These are phyloP conservation scores for Gobionotothen gibberifrons DNA, from an alignment of 2,797 vertebrate species.

Conservation along the genomic window DNA sequence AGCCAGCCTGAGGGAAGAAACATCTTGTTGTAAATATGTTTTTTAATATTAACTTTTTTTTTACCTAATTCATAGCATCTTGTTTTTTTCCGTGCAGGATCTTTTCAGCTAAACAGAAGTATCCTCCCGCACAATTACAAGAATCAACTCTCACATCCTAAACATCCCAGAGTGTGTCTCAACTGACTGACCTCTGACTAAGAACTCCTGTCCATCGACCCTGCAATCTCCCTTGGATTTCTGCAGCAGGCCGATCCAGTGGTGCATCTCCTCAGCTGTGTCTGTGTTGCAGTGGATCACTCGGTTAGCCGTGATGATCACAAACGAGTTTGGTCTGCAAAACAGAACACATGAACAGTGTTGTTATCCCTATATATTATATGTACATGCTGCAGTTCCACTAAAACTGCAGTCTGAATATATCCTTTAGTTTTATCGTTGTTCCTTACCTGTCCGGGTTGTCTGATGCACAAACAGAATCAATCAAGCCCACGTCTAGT, in stretches of 20 bases:
- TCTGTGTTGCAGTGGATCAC: slow-evolving; percentile 91
- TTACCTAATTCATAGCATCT: not conserved
- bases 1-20: slow-evolving; percentile 86
- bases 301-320: slow-evolving; percentile 90
- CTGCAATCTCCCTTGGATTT: slow-evolving; percentile 87
- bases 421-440: not conserved
- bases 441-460: slow-evolving; percentile 86
- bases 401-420: not conserved
- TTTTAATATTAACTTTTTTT: not conserved
- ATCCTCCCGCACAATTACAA: not conserved
- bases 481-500: slow-evolving; percentile 89
- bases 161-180: not conserved
- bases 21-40: not conserved
- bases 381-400: not conserved
- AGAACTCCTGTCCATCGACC: slow-evolving; percentile 86
- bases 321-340: slow-evolving; percentile 87
- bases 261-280: slow-evolving; percentile 90
- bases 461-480: slow-evolving; percentile 90
- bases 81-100: not conserved
- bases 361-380: not conserved
- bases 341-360: slow-evolving; percentile 11
- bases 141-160: not conserved
- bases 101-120: not conserved
- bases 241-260: slow-evolving; percentile 90
- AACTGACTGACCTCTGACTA: slow-evolving; percentile 83